phyloP scores from a whole-genome alignment of 1,140 invertebrate species.

The Agrilus planipennis region DNA sequence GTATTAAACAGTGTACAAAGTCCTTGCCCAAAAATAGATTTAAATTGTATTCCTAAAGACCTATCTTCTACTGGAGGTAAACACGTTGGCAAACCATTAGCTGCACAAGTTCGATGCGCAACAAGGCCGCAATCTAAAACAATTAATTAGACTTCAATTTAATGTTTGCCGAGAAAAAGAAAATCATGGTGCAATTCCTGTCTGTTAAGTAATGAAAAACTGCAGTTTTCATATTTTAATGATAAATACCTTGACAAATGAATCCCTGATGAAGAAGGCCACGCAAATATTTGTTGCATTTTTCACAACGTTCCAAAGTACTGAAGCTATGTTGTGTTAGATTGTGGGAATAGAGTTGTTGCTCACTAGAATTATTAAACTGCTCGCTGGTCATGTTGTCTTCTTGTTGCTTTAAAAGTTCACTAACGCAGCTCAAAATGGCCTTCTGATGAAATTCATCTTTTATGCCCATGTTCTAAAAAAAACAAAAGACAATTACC shows the following conservation, averaged over 20 bases:
- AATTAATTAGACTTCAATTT: constrained; percentile 2
- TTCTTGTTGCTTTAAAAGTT: constrained; percentile 40
- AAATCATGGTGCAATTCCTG: too few relatives aligned
- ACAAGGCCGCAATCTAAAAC: constrained; percentile 58
- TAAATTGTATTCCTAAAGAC: constrained; percentile 16
- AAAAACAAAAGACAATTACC: constrained; percentile 21
- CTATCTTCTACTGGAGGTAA: constrained; percentile 22
- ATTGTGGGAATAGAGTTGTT: constrained; percentile 36
- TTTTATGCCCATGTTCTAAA: constrained; percentile 64
- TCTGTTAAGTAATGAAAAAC: too few relatives aligned
- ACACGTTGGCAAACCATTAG: constrained; percentile 47
- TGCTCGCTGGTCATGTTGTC: constrained; percentile 7
- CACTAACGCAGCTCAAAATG: constrained; percentile 58
- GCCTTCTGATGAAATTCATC: constrained; percentile 66
- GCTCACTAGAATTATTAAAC: constrained; percentile 21
- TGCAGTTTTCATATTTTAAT: too few relatives aligned
- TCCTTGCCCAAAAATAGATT: constrained; percentile 47
- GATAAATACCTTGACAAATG: constrained; percentile 65
- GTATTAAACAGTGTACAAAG: constrained; percentile 49
- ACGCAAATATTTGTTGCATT: constrained; percentile 62
- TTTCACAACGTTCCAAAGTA: constrained; percentile 56
- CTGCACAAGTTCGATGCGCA: constrained; percentile 57
- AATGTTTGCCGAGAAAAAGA: constrained; percentile 3
- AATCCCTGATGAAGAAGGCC: constrained; percentile 62
- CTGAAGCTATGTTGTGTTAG: constrained; percentile 58